Conservation (phyloP, 64 coral and sea anemone genomes). For the Montipora efflorescens region DNA sequence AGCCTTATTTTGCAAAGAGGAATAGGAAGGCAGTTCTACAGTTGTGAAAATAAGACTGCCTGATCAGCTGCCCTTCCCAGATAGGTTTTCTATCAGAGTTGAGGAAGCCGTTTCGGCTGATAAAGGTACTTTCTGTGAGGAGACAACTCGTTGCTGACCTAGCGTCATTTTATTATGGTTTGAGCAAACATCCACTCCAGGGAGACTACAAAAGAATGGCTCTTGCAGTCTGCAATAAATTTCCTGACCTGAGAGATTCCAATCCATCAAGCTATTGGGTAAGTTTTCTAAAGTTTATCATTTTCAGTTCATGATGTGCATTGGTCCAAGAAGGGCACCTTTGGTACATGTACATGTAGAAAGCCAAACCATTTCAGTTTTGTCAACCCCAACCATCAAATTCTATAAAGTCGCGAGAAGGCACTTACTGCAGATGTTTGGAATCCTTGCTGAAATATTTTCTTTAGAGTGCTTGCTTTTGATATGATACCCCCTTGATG, state of each 20-base stretch:
- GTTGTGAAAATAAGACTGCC: not conserved
- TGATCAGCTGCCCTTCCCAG: no score
- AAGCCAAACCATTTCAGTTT: no score
- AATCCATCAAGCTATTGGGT: conserved; percentile 16
- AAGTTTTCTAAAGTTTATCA: not conserved
- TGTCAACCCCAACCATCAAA: no score
- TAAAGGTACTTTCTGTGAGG: not conserved
- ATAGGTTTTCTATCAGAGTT: no score
- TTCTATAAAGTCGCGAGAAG: no score
- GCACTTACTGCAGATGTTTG: not conserved
- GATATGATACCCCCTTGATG: not conserved
- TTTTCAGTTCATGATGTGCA: no score
- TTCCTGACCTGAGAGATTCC: conserved; percentile 10
- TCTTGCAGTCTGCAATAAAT: conserved; percentile 10
- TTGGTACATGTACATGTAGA: no score
- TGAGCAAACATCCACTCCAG: not conserved
- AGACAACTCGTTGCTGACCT: conserved; percentile 48
- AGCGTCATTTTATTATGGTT: conserved; percentile 45
- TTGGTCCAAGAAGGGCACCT: no score
- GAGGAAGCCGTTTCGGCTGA: not conserved
- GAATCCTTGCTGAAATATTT: not conserved
- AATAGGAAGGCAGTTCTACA: not conserved
- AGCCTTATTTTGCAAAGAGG: not conserved
- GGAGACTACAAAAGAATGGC: no score
- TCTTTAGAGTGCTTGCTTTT: no score